phyloP scores from a whole-genome alignment of 2,113 vertebrate species.

The Scalopus aquaticus region DNA sequence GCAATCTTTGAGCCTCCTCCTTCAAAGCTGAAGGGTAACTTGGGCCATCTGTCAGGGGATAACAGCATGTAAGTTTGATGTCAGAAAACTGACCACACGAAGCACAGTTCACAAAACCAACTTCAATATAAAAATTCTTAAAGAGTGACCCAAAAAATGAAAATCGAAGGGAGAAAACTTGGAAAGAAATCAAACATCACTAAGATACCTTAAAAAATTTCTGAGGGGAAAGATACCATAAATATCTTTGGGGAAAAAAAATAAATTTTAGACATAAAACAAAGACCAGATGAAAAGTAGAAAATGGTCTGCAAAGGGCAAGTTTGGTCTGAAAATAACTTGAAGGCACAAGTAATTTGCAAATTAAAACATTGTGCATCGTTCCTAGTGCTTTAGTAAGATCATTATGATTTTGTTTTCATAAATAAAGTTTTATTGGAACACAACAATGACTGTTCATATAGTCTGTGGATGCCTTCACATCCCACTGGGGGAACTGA shows the following conservation, averaged over 20 bases:
- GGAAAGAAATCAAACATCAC: neutral
- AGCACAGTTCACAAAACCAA: neutral
- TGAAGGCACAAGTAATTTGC: neutral
- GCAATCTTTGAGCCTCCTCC: neutral
- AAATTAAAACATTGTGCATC: neutral
- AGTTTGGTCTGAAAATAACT: neutral
- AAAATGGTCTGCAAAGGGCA: neutral
- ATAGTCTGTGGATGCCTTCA: neutral
- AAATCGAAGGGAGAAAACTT: constrained; percentile 25
- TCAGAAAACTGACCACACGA: neutral
- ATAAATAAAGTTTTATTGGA: constrained; percentile 3
- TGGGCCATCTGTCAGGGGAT: neutral
- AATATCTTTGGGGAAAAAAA: neutral
- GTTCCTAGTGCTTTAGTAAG: neutral
- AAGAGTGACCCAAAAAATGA: neutral
- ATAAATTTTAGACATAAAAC: neutral
- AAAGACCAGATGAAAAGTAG: neutral
- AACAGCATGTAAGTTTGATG: neutral
- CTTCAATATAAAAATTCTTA: constrained; percentile 23
- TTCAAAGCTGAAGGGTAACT: neutral
- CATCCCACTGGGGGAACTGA: neutral
- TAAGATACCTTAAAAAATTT: neutral
- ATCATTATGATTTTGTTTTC: neutral
- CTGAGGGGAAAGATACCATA: neutral
- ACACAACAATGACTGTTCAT: neutral